Base-by-base conservation (phyloP, 2,888 invertebrate species). In the Sphaerophoria taeniata region DNA sequence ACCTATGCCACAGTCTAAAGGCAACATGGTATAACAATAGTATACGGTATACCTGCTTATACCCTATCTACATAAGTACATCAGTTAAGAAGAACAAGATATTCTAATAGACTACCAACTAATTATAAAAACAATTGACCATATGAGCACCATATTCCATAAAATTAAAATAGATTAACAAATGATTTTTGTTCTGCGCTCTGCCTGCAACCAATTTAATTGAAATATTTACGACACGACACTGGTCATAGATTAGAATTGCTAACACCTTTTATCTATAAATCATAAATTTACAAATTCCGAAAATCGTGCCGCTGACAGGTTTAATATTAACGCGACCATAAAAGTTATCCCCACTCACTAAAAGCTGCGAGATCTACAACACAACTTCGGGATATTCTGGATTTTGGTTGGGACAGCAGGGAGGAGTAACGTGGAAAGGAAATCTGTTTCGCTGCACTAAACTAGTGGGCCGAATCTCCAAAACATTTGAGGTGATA, bases 221-320 rank as follows among this genome's bases (percentile, higher is more conserved):
- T 81, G 81, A 85, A 81, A 85, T 85, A 81, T 85, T 85, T 81
- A 85, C 81, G 76, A 81, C 77, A 73, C 58, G 63, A 73, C 60
- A 81, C 70, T 81, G 72, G 14, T 56, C 85, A 85, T 81, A 73
- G 85, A 81, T 81, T 85, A 85, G 85, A 67, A 67, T 56, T 70
- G 85, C 85, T 85, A 85, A 81, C 85, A 85, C 85, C 85, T 85
- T 85, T 81, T 85, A 73, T 76, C 81, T 34, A 81, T 85, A 85
- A 85, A 85, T 85, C 85, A 85, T 85, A 85, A 85, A 85, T 85
- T 77, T 81, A 81, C 85, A 85, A 81, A 85, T 85, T 77, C 76
- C 69, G 55, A 85, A 85, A 85, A 81, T 85, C 70, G 81, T 85
- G 85, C 77, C 65, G 81, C 70, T 81, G 85, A 85, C 85, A 85